Conservation (phyloP, 2,113 vertebrate species). For the Rhegmatorhina hoffmannsi region DNA sequence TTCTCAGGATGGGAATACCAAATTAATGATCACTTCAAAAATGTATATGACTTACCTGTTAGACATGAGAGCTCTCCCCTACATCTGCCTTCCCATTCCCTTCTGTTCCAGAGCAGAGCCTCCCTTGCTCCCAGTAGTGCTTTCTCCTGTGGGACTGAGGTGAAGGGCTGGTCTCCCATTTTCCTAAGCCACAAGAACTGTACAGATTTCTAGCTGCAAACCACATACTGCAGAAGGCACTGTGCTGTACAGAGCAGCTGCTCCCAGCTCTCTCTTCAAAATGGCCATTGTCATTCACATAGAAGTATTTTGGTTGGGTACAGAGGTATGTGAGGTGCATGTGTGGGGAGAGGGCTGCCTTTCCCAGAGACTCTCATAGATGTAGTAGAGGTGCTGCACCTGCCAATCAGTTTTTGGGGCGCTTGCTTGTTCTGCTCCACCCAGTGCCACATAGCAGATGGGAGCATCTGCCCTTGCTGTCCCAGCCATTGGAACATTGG, state of each 20-base stretch:
- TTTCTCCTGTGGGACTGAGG: neutral
- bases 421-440: neutral
- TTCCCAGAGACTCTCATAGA: neutral
- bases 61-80: neutral
- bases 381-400: neutral
- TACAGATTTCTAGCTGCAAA: neutral
- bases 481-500: neutral
- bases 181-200: neutral
- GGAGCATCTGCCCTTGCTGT: conserved; percentile 37
- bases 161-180: neutral
- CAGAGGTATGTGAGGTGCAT: neutral
- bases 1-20: neutral
- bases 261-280: neutral
- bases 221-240: neutral
- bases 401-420: neutral
- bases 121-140: neutral
- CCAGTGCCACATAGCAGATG: neutral
- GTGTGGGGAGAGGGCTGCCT: neutral
- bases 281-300: fast-evolving
- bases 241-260: conserved; percentile 6
- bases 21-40: neutral
- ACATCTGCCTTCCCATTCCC: neutral
- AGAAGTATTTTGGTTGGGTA: neutral
- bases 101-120: neutral
- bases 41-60: neutral